Base-by-base conservation (phyloP, 2,113 vertebrate genomes). In the Hippocampus comes region DNA sequence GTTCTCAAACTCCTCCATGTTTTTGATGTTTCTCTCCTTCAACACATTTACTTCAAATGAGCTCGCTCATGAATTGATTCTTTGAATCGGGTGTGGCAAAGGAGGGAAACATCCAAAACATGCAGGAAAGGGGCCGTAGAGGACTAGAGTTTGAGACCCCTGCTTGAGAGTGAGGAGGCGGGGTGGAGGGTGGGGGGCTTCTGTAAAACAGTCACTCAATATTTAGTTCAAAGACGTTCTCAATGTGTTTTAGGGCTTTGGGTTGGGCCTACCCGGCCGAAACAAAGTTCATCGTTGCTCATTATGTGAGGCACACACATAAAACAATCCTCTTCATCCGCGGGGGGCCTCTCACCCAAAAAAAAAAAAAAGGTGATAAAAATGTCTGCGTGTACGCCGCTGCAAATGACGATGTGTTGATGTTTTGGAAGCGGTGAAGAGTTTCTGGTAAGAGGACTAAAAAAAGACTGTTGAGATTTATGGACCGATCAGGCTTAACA, bases 401-500 rank as follows among this genome's bases (percentile, higher is more conserved):
- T 51, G 18, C 3, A 51, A 17, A 20, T 53, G 46, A 48, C 15
- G 18, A 18, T 53, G 21, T 56, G 53, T 61, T 61, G 30, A 34
- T 34, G 27, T 61, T 61, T 60, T 30, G 15, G 17, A 55, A 20
- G 49, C 69, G 71, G 76, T 75, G 70, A 70, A 43, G 71, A 49
- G 0, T 23, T 34, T 49, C 51, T 73, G 42, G 57, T 67, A 56
- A 63, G 51, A 67, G 78, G 72, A 72, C 60, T 72, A 69, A 78
- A 84, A 72, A 69, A 70, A 75, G 57, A 71, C 68, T 20, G 61
- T 65, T 9, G 60, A 78, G 77, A 81, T 86, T 85, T 89, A 86
- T 74, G 74, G 80, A 82, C 78, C 70, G 78, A 51, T 69, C 67
- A 53, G 30, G 73, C 30, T 85, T 86, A 89, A 91, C 86, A 85